Percentiles rank a stretch among this genome's conserved stretches.
Evolutionary conservation across 2,113 vertebrate species (phyloP).

Genomic region (Columba janthina): DNA sequence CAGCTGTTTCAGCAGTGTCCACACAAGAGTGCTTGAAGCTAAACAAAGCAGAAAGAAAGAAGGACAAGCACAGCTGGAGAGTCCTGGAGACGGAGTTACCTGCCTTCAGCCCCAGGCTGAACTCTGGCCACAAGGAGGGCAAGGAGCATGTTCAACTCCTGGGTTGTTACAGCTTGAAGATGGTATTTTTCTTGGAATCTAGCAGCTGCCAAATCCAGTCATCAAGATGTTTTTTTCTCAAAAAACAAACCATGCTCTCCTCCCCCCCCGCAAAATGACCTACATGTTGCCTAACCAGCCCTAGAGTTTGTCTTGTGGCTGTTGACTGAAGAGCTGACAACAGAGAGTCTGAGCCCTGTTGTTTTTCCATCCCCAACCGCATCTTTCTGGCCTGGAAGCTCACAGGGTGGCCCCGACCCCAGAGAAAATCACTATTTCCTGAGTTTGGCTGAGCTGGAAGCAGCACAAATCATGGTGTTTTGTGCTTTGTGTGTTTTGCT

Average conservation of each 20-base stretch:
- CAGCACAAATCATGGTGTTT: neutral
- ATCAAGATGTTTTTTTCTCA: neutral
- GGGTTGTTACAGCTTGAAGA: neutral
- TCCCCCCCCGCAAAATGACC: too few relatives aligned
- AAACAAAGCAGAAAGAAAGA: neutral
- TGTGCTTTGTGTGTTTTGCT: neutral
- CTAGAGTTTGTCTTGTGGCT: neutral
- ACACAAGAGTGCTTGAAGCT: neutral
- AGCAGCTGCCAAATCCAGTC: neutral
- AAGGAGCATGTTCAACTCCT: neutral
- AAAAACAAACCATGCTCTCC: neutral
- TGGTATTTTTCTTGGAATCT: neutral
- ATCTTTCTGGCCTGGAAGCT: neutral
- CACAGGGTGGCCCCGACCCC: neutral
- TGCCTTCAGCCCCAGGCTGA: neutral
- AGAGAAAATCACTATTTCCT: neutral
- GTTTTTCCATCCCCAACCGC: neutral
- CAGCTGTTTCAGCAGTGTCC: neutral
- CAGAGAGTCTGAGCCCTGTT: neutral
- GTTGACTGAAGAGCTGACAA: neutral
- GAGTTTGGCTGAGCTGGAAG: neutral
- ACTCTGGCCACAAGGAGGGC: neutral
- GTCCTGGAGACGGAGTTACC: neutral
- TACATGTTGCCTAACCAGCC: neutral
- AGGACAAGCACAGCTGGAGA: neutral